These are phyloP conservation scores for Paradisaea rubra DNA, from an alignment of 2,113 vertebrate species.

Conservation along the genomic window DNA sequence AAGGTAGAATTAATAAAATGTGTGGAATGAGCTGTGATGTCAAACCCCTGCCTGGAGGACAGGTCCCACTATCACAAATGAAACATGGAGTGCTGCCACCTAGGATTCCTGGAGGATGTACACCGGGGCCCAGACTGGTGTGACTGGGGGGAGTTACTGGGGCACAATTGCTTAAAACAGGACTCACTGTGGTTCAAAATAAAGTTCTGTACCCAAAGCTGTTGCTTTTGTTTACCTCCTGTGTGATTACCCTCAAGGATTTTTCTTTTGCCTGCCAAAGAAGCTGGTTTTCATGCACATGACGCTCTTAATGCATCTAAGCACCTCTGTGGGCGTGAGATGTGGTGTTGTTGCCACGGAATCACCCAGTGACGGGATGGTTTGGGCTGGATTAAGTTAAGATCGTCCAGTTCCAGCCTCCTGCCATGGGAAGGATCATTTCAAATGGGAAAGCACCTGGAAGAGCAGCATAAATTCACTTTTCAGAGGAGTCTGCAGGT, in stretches of 20 bases:
- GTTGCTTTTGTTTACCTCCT: neutral
- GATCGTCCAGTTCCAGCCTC: neutral
- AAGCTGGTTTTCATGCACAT: neutral
- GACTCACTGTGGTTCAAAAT: neutral
- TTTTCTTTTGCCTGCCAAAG: fast-evolving
- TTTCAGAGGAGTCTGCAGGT: neutral
- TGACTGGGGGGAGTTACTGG: neutral
- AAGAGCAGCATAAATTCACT: neutral
- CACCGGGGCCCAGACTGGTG: neutral
- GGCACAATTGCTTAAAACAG: neutral
- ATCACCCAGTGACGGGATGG: no score
- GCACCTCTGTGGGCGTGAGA: neutral
- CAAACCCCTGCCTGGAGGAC: neutral
- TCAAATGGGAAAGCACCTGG: neutral
- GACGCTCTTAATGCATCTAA: neutral
- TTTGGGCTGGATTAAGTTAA: neutral
- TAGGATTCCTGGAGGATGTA: neutral
- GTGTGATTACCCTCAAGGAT: neutral
- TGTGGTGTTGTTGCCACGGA: fast-evolving
- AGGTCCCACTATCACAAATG: neutral
- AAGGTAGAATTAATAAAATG: neutral
- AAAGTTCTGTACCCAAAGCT: neutral
- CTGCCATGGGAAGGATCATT: neutral
- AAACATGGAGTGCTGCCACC: fast-evolving
- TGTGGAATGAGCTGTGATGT: neutral